Evolutionary conservation across 2,113 vertebrate species (phyloP), one percentile per base, ranked within the genome.

Genomic region (Melanerpes aurifrons): DNA sequence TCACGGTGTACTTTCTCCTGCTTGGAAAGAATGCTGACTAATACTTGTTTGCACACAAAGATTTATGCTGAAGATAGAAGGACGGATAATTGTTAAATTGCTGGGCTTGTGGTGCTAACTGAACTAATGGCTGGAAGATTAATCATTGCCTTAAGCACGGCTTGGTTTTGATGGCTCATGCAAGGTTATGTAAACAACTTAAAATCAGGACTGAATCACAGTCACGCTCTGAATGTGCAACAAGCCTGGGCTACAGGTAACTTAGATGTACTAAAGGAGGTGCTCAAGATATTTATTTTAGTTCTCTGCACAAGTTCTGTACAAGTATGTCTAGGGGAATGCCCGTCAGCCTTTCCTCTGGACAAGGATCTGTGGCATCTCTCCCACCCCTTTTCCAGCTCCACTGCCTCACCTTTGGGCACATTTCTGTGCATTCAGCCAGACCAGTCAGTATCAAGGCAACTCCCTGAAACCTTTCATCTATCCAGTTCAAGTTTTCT

Each of bases 141-240:
- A 86, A 92, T 77, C 45, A 8, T 15, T 88, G 62, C 88, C 69
- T 74, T 93, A 77, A 91, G 89, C 85, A 77, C 8, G 6, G 57
- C 75, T 80, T 81, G 87, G 2, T 94, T 93, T 93, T 92, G 77
- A 72, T 88, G 79, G 85, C 87, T 94, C 72, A 66, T 68, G 43
- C 53, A 54, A 83, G 64, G 75, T 95, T 91, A 85, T 74, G 57
- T 87, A 89, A 94, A 96, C 85, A 95, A 71, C 61, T 85, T 89
- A 26, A 85, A 80, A 86, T 79, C 32, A 53, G 21, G 48, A 54
- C 73, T 93, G 88, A 93, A 71, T 95, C 94, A 92, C 61, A 77
- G 64, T 82, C 69, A 40, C 1, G 15, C 64, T 86, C 74, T 76
- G 40, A 61, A 28, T 26, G 45, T 43, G 59, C 5, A 1, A 6